Conservation (phyloP, 2,888 invertebrate species). For the Dinocampus coccinellae region DNA sequence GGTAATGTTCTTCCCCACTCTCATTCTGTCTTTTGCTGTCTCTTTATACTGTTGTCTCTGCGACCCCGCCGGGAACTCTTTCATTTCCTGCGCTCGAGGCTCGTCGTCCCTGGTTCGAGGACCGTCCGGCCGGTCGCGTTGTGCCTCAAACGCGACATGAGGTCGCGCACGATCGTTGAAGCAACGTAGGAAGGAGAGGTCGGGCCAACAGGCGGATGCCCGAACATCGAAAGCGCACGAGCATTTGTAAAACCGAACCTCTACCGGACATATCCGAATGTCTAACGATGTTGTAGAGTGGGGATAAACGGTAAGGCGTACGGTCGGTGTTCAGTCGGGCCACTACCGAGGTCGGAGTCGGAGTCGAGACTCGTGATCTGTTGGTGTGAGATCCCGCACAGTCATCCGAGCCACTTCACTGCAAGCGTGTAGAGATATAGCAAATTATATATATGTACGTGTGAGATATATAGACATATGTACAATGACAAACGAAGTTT, state of each 20-base stretch:
- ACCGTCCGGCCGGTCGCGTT: conserved; percentile 26
- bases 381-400: conserved; percentile 38
- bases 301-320: conserved; percentile 31
- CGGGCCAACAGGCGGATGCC: conserved; percentile 14
- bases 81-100: conserved; percentile 38
- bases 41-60: not conserved
- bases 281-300: not conserved
- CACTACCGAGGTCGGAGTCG: conserved; percentile 63
- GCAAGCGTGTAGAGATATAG: conserved; percentile 27
- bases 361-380: conserved; percentile 54
- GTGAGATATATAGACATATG: not conserved
- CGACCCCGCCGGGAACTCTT: conserved; percentile 18
- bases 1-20: not conserved
- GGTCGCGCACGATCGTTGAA: conserved; percentile 63
- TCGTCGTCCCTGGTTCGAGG: conserved; percentile 27
- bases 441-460: not conserved
- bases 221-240: conserved; percentile 8
- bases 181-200: conserved; percentile 29
- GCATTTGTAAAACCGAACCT: not conserved
- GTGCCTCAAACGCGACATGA: conserved; percentile 52
- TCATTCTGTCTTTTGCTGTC: not conserved
- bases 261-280: not conserved
- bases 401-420: conserved; percentile 49
- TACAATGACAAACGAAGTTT: too few relatives aligned
- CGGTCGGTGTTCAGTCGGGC: conserved; percentile 59